Base-by-base conservation (phyloP, 2,888 invertebrate species). In the Parapristionchus giblindavisi region DNA sequence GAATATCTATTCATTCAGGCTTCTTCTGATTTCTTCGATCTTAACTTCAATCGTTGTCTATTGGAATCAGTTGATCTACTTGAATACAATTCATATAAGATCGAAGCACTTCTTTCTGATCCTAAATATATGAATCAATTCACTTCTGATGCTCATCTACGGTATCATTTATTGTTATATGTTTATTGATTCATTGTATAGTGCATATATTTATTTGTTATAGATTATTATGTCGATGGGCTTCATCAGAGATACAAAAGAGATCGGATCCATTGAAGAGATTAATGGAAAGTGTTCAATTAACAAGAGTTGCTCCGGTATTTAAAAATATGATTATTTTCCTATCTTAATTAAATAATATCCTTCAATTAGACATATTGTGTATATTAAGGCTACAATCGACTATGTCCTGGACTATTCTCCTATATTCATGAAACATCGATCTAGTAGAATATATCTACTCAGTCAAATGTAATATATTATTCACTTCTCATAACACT, bases 191-290 rank as follows among this genome's bases (percentile, higher is more conserved):
- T 14, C 38, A 32, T n/a, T 29, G 27, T 8, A 21, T 73, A 2
- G 21, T 60, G 8, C 61, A 32, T 38, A 21, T 40, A 43, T 40
- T 21, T 34, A 43, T 72, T 58, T 48, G 73, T 81, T 82, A 5
- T 65, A 86, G 86, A 66, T 88, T 92, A 68, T 89, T 91, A 54
- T 89, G 90, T 17, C 89, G 90, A 76, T 92, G 92, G 92, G 89
- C 91, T 21, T 88, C 89, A 72, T 89, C 90, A 78, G 89, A 91
- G 81, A 85, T 89, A 3, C 77, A 81, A 11, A 87, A 88, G 51
- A 88, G 92, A 75, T 92, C 92, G 84, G 89, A 89, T 70, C 89
- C 90, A 79, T 91, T 92, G 80, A 90, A 91, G 72, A 89, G 90
- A 70, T 86, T 92, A 32, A 88, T 92, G 66, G 66, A 78, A 34